A percentile compares a stretch with the other conserved stretches of the same genome.
Conservation (phyloP, 2,113 vertebrate genomes). For the Crotalus horridus region DNA sequence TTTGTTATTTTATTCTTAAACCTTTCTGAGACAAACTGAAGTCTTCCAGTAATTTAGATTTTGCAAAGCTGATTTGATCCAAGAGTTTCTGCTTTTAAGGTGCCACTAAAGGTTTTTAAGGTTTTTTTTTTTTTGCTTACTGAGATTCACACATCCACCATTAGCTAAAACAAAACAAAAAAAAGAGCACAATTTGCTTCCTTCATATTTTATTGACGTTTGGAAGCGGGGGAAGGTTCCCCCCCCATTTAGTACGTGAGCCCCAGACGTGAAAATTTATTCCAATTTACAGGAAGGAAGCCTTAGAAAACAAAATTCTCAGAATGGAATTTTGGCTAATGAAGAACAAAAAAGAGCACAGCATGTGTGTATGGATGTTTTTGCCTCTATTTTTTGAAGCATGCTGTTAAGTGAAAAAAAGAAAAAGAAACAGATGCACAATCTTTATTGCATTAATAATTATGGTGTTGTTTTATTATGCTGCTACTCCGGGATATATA, state of each 20-base stretch:
- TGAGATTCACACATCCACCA: background rate
- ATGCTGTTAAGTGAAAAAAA: slow-evolving; percentile 24
- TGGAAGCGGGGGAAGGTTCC: no score
- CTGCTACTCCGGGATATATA: slow-evolving; percentile 19
- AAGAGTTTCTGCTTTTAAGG: background rate
- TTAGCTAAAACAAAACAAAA: background rate
- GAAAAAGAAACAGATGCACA: slow-evolving; percentile 51
- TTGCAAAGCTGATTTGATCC: background rate
- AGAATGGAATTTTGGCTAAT: background rate
- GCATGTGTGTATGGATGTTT: background rate
- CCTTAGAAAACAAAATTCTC: background rate
- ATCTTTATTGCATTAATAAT: slow-evolving; percentile 62
- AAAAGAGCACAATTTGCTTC: background rate
- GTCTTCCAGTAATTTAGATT: background rate
- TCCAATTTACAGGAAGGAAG: background rate
- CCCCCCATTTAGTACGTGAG: no score
- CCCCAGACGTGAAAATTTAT: background rate
- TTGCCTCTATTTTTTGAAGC: background rate
- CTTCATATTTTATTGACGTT: background rate
- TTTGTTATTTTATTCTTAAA: background rate
- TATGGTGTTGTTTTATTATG: slow-evolving; percentile 60
- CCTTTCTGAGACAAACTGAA: background rate
- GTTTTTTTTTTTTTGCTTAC: background rate
- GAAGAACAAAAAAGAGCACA: background rate
- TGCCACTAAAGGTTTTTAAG: background rate